Evolutionary conservation across 2,888 invertebrate genomes (phyloP).

Genomic region (Hirtodrosophila histrioides): DNA sequence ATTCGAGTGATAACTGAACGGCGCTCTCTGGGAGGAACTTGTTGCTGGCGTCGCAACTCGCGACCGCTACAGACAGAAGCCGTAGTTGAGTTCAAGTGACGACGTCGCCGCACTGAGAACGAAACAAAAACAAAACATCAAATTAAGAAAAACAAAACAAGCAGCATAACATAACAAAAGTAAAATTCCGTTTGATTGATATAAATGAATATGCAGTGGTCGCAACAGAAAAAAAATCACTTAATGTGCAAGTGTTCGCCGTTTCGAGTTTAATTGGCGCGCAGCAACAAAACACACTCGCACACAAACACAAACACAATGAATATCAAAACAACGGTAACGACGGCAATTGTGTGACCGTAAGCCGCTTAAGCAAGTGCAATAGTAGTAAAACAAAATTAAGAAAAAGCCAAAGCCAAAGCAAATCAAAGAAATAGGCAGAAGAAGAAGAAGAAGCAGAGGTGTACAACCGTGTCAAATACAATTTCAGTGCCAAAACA

Average conservation of each 20-base stretch:
- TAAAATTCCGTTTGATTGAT: conserved; percentile 62
- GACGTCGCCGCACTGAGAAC: conserved; percentile 55
- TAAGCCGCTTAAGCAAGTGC: conserved; percentile 40
- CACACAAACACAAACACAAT: conserved; percentile 22
- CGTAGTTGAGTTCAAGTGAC: conserved; percentile 75
- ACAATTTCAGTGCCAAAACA: conserved; percentile 45
- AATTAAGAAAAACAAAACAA: conserved; percentile 28
- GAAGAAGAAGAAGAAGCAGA: conserved; percentile 21
- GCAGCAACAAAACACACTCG: conserved; percentile 29
- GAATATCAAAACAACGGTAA: conserved; percentile 33
- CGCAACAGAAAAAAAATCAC: conserved; percentile 50
- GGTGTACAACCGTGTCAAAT: conserved; percentile 35
- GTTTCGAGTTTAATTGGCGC: conserved; percentile 57
- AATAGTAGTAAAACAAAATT: conserved; percentile 35
- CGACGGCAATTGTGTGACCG: conserved; percentile 14
- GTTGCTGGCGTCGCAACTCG: conserved; percentile 38
- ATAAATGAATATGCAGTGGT: conserved; percentile 70
- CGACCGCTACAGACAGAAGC: conserved; percentile 64
- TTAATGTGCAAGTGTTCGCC: conserved; percentile 54
- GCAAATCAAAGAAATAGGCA: conserved; percentile 41
- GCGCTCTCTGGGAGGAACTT: conserved; percentile 43
- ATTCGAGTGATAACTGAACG: conserved; percentile 60
- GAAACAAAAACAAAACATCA: conserved; percentile 26
- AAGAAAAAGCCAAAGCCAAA: conserved; percentile 31
- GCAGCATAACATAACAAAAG: conserved; percentile 38